Conservation (phyloP, 2,113 vertebrate genomes). For the Barnardius zonarius region DNA sequence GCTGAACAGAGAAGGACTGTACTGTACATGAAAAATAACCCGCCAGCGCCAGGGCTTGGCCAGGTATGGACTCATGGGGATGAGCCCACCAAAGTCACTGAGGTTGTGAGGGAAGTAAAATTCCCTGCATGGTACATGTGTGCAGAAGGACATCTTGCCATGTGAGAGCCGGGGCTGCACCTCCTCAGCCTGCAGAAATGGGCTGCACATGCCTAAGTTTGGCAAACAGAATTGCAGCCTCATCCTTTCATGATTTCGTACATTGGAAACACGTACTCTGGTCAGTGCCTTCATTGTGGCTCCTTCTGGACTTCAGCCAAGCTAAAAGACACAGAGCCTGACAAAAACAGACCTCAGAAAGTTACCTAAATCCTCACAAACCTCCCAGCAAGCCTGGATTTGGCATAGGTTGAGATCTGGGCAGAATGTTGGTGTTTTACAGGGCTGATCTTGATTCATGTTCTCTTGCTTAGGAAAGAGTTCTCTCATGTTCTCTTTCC, state of each 20-base stretch:
- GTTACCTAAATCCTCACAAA: not conserved
- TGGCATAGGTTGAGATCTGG: not conserved
- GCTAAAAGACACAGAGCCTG: not conserved
- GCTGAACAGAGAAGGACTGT: not conserved
- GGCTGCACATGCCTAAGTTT: not conserved
- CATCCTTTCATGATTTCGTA: not conserved
- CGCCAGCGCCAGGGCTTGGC: not conserved
- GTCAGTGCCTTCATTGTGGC: not conserved
- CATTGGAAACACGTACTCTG: not conserved
- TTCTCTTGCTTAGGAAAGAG: not conserved
- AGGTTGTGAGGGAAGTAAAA: not conserved
- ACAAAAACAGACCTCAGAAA: not conserved
- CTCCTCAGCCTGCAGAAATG: not conserved
- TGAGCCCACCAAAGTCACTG: not conserved
- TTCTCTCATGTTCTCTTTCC: not conserved
- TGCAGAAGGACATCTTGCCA: not conserved
- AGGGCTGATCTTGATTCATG: not conserved
- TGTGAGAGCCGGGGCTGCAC: fast-evolving
- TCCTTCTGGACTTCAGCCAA: not conserved
- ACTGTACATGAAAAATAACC: not conserved
- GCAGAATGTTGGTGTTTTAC: not conserved
- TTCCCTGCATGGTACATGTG: not conserved
- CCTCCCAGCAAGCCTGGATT: not conserved
- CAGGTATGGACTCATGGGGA: not conserved
- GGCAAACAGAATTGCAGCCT: not conserved